These are phyloP conservation scores for Lathronympha strigana DNA, from an alignment of 2,888 invertebrate genomes.

Conservation along the genomic window DNA sequence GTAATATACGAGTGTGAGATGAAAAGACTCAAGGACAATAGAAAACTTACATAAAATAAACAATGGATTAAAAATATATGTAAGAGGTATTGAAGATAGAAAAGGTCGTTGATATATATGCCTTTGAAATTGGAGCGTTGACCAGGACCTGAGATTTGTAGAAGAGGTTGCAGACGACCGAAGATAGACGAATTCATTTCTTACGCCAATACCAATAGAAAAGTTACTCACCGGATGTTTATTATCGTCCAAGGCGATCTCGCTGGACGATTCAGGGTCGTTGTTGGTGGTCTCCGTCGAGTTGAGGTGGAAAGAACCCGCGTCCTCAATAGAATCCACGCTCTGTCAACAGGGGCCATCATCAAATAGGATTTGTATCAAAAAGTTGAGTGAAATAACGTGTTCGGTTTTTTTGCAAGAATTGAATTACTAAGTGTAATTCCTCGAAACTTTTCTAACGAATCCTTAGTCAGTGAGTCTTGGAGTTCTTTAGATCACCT, in stretches of 20 bases:
- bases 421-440: too few species aligned
- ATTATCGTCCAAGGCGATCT: constrained; percentile 88
- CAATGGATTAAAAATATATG: neutral
- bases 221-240: constrained; percentile 83
- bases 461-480: too few species aligned
- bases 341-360: constrained; percentile 83
- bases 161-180: neutral
- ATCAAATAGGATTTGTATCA: neutral
- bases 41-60: too few species aligned
- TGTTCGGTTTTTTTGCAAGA: too few species aligned
- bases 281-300: constrained; percentile 89
- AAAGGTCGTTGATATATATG: neutral
- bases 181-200: too few species aligned
- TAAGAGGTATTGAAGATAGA: neutral
- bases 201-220: too few species aligned
- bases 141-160: neutral
- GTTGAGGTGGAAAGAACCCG: constrained; percentile 88
- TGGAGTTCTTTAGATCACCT: too few species aligned
- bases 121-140: neutral
- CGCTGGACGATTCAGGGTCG: constrained; percentile 88
- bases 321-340: constrained; percentile 93
- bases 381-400: too few species aligned
- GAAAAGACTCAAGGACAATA: neutral
- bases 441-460: too few species aligned
- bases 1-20: too few species aligned